Evolutionary conservation across 2,797 vertebrate species (phyloP), one percentile per base, ranked within the genome.

Genomic region (Steatocranus sp.): DNA sequence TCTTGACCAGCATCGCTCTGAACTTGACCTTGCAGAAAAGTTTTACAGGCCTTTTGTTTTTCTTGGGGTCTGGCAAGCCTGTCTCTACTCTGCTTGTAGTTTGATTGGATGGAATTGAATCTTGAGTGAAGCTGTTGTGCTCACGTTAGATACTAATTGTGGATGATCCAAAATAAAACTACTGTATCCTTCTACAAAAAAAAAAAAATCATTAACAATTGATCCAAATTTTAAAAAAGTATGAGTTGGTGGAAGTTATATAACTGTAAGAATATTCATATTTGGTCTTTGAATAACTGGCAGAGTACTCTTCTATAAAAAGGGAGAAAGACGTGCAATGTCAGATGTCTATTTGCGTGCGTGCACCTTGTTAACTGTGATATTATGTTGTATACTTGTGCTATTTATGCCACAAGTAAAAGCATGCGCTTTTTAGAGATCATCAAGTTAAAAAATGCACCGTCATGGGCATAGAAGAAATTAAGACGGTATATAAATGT

Each of bases 1-100:
- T 74, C 86, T 81, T 86, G 68, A 88, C 50, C 84, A 41, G 83
- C 82, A 46, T 84, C 79, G 51, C 63, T 78, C 77, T 58, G 75
- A 88, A 63, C 27, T 63, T 84, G 90, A 94, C 93, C 91, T 93
- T 89, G 82, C 5, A 75, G 84, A 78, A 87, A 89, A 27, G 58
- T 88, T 91, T 84, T 53, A 43, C 63, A 61, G 34, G 66, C 56
- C 73, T 49, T 50, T 83, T 36, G 73, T 58, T 87, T 77, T 79
- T 78, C 70, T 58, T 17, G 25, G 18, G 12, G 51, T 84, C 27
- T 79, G 78, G 54, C 10, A 77, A 75, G 53, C 54, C 70, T 84
- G 30, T 77, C 81, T 85, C 75, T 66, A 43, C 79, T 82, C 53
- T 68, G 73, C 78, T 46, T 84, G 34, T 85, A 89, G 80, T 79